phyloP scores from a whole-genome alignment of 2,888 invertebrate genomes.

The Synanthedon tipuliformis region DNA sequence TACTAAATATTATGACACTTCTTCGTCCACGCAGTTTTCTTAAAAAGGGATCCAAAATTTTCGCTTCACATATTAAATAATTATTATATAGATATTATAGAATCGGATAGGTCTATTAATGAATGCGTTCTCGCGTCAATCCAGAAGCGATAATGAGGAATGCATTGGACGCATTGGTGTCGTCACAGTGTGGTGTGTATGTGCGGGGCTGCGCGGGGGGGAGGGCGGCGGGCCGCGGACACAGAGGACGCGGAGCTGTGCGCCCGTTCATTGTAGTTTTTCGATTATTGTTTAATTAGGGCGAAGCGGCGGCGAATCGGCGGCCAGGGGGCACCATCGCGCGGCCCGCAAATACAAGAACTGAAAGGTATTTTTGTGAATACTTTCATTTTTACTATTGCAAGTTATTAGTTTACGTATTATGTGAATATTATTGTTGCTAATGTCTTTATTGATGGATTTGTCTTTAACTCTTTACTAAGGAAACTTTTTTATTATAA shows the following conservation, averaged over 20 bases:
- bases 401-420: no score
- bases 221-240: conserved; percentile 18
- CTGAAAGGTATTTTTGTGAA: background rate
- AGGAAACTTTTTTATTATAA: no score
- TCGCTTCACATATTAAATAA: no score
- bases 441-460: no score
- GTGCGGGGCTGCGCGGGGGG: conserved; percentile 4
- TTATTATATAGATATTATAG: background rate
- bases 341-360: conserved; percentile 33
- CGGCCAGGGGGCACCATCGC: conserved; percentile 45
- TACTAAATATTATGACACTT: no score
- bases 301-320: conserved; percentile 69
- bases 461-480: no score
- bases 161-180: conserved; percentile 22
- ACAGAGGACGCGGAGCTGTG: conserved; percentile 56
- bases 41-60: no score
- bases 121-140: conserved; percentile 44
- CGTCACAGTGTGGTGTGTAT: conserved; percentile 1
- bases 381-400: background rate
- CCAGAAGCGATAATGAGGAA: conserved; percentile 63
- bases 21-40: no score
- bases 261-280: conserved; percentile 70
- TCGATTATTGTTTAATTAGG: conserved; percentile 72
- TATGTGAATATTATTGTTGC: no score
- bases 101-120: conserved; percentile 40